Base-by-base conservation (phyloP, 2,888 invertebrate species). In the Brenthis hecate region DNA sequence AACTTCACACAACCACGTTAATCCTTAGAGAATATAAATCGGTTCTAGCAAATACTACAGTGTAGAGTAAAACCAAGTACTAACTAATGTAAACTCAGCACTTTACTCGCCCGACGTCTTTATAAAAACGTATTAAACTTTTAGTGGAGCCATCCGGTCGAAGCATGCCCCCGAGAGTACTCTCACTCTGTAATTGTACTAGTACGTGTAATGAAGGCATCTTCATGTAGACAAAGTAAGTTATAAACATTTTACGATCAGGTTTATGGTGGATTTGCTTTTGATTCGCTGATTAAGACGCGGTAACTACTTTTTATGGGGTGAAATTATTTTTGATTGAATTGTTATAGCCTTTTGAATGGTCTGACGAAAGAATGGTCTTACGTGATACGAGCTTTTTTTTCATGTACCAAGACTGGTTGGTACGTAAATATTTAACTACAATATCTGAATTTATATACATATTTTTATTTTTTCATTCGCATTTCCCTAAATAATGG, bases 51-150 rank as follows among this genome's bases (percentile, higher is more conserved):
- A 43, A 6, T 43, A 57, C 13, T 19, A 57, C 57, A 19, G 6
- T 19, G 43, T 57, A 47, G 13, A 57, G 5, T 16, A 6, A 6
- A 57, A 14, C n/a, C 47, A 58, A 65, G 32, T 51, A 28, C 53
- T 16, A 32, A 55, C 66, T 68, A 69, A 72, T 67, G 68, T 72
- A 66, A 67, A 43, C 62, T 62, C 62, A 23, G 62, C 69, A 67
- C 61, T 68, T 56, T 66, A 66, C 58, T 62, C 65, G 56, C 64
- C 56, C 48, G 48, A 56, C 56, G 67, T 73, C 74, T 72, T 74
- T 73, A 70, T 73, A 74, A 72, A 74, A 75, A 68, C 73, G 69
- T 74, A 72, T 75, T 76, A 76, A 76, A 76, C 70, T 75, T 75
- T 74, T 73, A 74, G 65, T 68, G 56, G 70, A 74, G 69, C 70